phyloP scores from a whole-genome alignment of 2,888 invertebrate species.

The Drosophila testacea region DNA sequence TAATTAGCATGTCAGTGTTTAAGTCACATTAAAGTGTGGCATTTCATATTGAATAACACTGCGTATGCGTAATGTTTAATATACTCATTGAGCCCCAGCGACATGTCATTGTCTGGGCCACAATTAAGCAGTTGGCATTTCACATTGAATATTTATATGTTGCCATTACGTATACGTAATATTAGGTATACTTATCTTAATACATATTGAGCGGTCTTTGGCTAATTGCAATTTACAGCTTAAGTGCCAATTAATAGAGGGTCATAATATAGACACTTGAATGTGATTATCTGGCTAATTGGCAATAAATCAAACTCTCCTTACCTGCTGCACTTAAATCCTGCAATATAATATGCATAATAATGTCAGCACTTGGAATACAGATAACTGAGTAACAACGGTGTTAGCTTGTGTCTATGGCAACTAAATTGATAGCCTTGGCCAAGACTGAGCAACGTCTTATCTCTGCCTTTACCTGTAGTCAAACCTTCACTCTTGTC shows the following conservation, averaged over 20 bases:
- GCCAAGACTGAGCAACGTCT: slow-evolving; percentile 17
- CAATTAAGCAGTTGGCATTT: slow-evolving; percentile 5
- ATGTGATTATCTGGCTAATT: slow-evolving; percentile 59
- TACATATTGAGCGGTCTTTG: slow-evolving; percentile 17
- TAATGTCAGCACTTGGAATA: slow-evolving; percentile 38
- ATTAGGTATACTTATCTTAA: slow-evolving; percentile 8
- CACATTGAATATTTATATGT: slow-evolving; percentile 21
- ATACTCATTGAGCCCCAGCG: too few relatives aligned
- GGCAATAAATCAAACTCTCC: slow-evolving; percentile 58
- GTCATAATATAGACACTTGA: slow-evolving; percentile 35
- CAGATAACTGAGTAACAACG: slow-evolving; percentile 16
- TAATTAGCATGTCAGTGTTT: slow-evolving; percentile 49
- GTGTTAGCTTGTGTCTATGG: slow-evolving; percentile 1
- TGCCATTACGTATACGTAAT: slow-evolving; percentile 39
- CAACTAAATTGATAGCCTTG: slow-evolving; percentile 34
- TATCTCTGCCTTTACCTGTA: slow-evolving; percentile 23
- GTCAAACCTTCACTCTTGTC: neutral
- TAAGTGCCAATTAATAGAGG: slow-evolving; percentile 42
- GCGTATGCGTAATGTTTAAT: slow-evolving; percentile 14
- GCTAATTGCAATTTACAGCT: slow-evolving; percentile 45
- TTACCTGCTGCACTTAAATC: slow-evolving; percentile 54
- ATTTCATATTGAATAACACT: slow-evolving; percentile 1
- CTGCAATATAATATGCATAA: slow-evolving; percentile 64
- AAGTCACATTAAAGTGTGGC: slow-evolving; percentile 29
- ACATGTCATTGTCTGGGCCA: neutral